phyloP scores from a whole-genome alignment of 2,888 invertebrate species.

The Apamea anceps region DNA sequence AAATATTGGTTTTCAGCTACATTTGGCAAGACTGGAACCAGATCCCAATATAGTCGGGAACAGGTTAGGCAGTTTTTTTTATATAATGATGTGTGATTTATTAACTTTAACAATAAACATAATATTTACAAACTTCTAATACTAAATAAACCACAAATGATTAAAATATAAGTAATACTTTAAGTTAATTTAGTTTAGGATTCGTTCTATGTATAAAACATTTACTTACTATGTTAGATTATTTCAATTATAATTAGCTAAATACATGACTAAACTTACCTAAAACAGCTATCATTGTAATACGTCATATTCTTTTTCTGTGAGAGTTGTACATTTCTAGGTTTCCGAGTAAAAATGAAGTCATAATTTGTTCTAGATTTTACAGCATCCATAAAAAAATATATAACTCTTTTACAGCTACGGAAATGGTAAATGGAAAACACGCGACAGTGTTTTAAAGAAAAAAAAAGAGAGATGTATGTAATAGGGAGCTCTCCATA shows the following conservation, averaged over 20 bases:
- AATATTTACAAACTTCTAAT: no score
- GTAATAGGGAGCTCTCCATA: not conserved
- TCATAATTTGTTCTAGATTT: conserved; percentile 41
- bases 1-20: not conserved
- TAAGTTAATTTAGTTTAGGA: not conserved
- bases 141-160: no score
- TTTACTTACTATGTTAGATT: not conserved
- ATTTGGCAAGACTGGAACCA: not conserved
- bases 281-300: conserved; percentile 77
- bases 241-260: not conserved
- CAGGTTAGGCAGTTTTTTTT: not conserved
- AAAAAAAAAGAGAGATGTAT: not conserved
- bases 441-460: conserved; percentile 15
- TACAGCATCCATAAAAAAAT: conserved; percentile 45
- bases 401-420: conserved; percentile 48
- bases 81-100: no score
- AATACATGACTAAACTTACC: conserved; percentile 68
- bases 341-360: conserved; percentile 47
- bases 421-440: conserved; percentile 28
- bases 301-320: conserved; percentile 70
- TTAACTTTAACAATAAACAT: no score
- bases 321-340: conserved; percentile 37
- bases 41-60: not conserved
- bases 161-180: no score
- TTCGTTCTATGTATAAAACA: not conserved